phyloP scores from a whole-genome alignment of 1,140 invertebrate species.

The Papilio dardanus region DNA sequence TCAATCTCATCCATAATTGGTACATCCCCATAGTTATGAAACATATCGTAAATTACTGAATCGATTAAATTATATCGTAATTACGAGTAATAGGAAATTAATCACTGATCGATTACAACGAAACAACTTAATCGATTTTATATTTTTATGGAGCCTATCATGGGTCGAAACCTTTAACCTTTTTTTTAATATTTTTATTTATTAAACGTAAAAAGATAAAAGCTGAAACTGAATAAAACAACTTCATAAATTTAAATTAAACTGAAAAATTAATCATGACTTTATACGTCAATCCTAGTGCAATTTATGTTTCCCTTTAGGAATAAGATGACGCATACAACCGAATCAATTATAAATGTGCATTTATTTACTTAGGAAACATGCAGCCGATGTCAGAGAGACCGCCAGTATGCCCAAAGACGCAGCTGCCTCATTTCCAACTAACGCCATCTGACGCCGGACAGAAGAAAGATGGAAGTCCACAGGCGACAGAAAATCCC shows the following conservation, averaged over 20 bases:
- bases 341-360: conserved; percentile 27
- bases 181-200: too few relatives aligned
- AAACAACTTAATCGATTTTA: too few relatives aligned
- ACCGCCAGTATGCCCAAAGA: conserved; percentile 59
- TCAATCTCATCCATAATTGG: too few relatives aligned
- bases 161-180: too few relatives aligned
- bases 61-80: too few relatives aligned
- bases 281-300: neutral
- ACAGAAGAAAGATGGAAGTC: conserved; percentile 57
- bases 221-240: too few relatives aligned
- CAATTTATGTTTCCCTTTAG: neutral
- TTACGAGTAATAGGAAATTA: neutral
- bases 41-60: too few relatives aligned
- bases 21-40: too few relatives aligned
- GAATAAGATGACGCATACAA: conserved; percentile 22
- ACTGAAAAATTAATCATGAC: neutral
- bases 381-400: conserved; percentile 74
- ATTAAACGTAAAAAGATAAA: too few relatives aligned
- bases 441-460: conserved; percentile 61
- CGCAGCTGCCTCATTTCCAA: conserved; percentile 61
- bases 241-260: neutral
- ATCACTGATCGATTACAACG: neutral
- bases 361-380: conserved; percentile 55
- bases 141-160: too few relatives aligned
- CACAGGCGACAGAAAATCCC: conserved; percentile 53